Evolutionary conservation across 2,888 invertebrate genomes (phyloP), one percentile per base, ranked within the genome.

Genomic region (Bombylius major): DNA sequence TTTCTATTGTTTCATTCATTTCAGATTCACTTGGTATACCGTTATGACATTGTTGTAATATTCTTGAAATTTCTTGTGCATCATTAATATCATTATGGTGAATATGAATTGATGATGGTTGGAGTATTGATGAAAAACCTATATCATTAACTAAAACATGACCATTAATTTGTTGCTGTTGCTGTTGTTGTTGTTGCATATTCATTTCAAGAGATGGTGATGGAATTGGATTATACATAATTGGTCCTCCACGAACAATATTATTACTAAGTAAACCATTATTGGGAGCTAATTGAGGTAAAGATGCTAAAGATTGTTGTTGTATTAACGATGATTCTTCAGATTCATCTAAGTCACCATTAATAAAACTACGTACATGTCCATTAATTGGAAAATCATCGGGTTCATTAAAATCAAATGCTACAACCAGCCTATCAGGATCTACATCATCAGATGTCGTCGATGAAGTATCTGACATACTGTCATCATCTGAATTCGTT

Each of bases 31-130:
- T 23, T n/a, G 50, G 8, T n/a, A 61, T 65, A 46, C 69, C 72
- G 58, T 70, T 72, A 62, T 73, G 73, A 59, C 73, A 74, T 55
- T 74, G 73, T 59, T 75, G 74, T 57, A 75, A 62, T 55, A 75
- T 75, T 56, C 73, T 69, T 23, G 74, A 75, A 57, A 75, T 75
- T 61, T 73, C 72, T 48, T 73, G 72, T 31, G 72, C 70, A 62
- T 74, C 72, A 57, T 69, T 73, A 45, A 71, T 72, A 62, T 73
- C 73, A 56, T 69, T 72, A 62, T 71, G 69, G 13, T 61, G 61
- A 47, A 61, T 64, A 59, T n/a, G n/a, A 5, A 45, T 5, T 49
- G n/a, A 44, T 4, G 12, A 11, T 11, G 39, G 11, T 23, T 23
- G 23, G 3, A 23, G 2, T 4, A 3, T 4, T 11, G 12, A 42